phyloP scores from a whole-genome alignment of 1,140 invertebrate species.

The Platorchestia sp. region DNA sequence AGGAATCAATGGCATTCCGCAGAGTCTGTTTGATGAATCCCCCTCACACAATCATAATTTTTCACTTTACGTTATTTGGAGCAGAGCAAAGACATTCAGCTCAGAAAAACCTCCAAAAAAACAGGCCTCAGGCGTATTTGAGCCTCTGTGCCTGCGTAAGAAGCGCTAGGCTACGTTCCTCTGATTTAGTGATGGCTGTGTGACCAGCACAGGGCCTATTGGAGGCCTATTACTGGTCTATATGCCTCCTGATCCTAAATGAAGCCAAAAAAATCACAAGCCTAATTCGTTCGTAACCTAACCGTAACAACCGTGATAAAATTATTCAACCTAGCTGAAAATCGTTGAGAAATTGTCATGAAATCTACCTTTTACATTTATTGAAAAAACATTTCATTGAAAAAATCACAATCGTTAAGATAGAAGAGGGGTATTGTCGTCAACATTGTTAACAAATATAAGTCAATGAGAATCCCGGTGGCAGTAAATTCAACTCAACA shows the following conservation, averaged over 20 bases:
- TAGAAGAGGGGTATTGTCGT: no score
- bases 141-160: background rate
- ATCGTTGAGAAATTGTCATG: background rate
- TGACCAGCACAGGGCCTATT: background rate
- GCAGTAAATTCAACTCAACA: no score
- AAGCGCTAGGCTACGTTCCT: background rate
- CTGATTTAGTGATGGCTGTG: background rate
- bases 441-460: background rate
- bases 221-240: background rate
- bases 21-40: background rate
- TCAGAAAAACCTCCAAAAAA: background rate
- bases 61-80: background rate
- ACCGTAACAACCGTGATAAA: background rate
- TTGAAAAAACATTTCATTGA: background rate
- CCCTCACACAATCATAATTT: background rate
- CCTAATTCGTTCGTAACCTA: background rate
- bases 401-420: background rate
- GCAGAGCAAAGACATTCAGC: background rate
- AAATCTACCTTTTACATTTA: background rate
- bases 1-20: background rate
- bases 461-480: background rate
- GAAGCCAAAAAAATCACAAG: background rate
- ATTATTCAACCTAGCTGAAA: background rate
- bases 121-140: background rate
- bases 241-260: background rate